Evolutionary conservation across 1,140 invertebrate species (phyloP), one percentile per base, ranked within the genome.

Genomic region (Cephus cinctus): DNA sequence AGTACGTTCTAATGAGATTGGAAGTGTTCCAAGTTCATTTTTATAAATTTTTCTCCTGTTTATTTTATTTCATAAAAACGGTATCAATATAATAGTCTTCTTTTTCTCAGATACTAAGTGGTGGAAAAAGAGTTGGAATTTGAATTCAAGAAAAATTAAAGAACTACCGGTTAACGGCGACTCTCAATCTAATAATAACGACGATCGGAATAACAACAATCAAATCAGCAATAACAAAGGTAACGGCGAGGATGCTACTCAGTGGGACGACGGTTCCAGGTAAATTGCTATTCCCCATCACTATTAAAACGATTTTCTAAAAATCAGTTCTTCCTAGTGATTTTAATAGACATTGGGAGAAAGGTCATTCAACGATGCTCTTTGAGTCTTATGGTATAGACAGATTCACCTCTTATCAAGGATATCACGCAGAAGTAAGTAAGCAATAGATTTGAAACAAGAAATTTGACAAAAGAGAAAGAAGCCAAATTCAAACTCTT

Each of bases 71-170:
- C 3, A 43, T 43, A 31, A 25, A 32, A 45, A n/a, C n/a, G n/a
- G 9, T 9, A 30, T 20, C 23, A 46, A 15, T 15, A 4, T 4
- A 42, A 12, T 38, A 27, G 35, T 48, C 8, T 9, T 32, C 15
- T 34, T 18, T 20, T 39, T 38, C 16, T 35, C 18, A 69, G 67
- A 44, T 57, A 46, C 44, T 40, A 73, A 69, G 44, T 73, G n/a
- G n/a, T n/a, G 59, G 61, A 73, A 63, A 35, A 75, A 68, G 16
- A 25, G 43, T 9, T 67, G 49, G 43, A 45, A 43, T 43, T 35
- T 47, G 36, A 42, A 43, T 22, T 18, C 59, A 0, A 63, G 62
- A 2, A 73, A 64, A 50, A 23, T 27, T 12, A 72, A 65, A 53
- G 64, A 70, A 4, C 14, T 36, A 18, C 14, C 34, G 8, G 19